phyloP scores from a whole-genome alignment of 1,140 invertebrate species.

The Trichoplusia ni region DNA sequence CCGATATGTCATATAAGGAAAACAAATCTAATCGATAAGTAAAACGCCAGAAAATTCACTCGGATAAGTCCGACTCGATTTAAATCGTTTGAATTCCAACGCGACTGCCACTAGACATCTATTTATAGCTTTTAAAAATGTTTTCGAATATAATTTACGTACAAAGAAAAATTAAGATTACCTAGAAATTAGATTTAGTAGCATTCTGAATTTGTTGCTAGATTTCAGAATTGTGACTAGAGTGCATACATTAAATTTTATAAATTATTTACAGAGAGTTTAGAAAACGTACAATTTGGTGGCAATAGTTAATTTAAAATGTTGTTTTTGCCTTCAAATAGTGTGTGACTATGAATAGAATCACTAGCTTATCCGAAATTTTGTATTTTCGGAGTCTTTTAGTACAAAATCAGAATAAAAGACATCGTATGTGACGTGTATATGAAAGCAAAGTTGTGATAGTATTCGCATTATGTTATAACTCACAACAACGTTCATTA shows the following conservation, averaged over 20 bases:
- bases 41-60: background rate
- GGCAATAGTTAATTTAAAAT: background rate
- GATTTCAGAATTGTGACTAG: slow-evolving; percentile 23
- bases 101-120: background rate
- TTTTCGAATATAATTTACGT: slow-evolving; percentile 18
- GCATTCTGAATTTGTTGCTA: slow-evolving; percentile 21
- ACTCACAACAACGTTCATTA: slow-evolving; percentile 11
- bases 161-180: slow-evolving; percentile 22
- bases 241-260: background rate
- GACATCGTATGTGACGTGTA: slow-evolving; percentile 6
- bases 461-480: slow-evolving; percentile 19
- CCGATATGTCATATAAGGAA: no score
- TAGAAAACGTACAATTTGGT: background rate
- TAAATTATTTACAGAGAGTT: slow-evolving; percentile 6
- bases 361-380: slow-evolving; percentile 3
- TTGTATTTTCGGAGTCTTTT: slow-evolving; percentile 17
- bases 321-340: background rate
- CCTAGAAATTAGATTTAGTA: slow-evolving; percentile 11
- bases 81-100: background rate
- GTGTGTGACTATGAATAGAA: background rate
- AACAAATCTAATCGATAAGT: no score
- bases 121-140: slow-evolving; percentile 6
- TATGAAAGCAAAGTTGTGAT: background rate
- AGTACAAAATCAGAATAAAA: slow-evolving; percentile 22
- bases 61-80: background rate